These are phyloP conservation scores for Thunnus thynnus DNA, from an alignment of 2,113 vertebrate species.

Conservation along the genomic window DNA sequence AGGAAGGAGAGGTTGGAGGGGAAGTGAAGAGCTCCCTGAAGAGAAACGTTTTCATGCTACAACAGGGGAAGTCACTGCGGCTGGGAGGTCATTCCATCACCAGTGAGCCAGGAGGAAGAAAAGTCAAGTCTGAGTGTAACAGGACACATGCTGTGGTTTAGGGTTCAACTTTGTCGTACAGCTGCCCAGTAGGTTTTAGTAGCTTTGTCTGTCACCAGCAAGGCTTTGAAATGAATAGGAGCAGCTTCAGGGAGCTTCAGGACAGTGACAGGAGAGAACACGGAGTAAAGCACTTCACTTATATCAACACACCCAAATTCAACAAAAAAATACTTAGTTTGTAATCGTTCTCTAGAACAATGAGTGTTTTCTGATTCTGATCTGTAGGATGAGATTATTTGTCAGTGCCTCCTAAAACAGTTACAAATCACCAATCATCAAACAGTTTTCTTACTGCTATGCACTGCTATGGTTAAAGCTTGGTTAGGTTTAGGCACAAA, in stretches of 20 bases:
- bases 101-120: conserved; percentile 28
- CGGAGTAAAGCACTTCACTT: not conserved
- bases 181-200: conserved; percentile 9
- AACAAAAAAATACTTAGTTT: not conserved
- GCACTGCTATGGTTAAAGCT: too few species aligned
- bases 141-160: not conserved
- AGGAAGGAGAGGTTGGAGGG: not conserved
- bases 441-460: too few species aligned
- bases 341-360: too few species aligned
- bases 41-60: conserved; percentile 45
- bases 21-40: conserved; percentile 25
- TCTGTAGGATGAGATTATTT: too few species aligned
- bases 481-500: too few species aligned
- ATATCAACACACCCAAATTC: not conserved
- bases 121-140: conserved; percentile 29
- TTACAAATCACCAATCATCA: too few species aligned
- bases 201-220: not conserved
- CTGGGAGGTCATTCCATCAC: conserved; percentile 23
- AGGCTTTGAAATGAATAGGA: conserved; percentile 15
- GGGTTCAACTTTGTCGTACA: conserved; percentile 29
- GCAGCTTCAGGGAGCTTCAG: not conserved
- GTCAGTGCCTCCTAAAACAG: too few species aligned
- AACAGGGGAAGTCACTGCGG: conserved; percentile 22
- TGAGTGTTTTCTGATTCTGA: too few species aligned
- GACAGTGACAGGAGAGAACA: not conserved